Conservation (phyloP, 2,113 vertebrate species). For the Cyanocitta stelleri region DNA sequence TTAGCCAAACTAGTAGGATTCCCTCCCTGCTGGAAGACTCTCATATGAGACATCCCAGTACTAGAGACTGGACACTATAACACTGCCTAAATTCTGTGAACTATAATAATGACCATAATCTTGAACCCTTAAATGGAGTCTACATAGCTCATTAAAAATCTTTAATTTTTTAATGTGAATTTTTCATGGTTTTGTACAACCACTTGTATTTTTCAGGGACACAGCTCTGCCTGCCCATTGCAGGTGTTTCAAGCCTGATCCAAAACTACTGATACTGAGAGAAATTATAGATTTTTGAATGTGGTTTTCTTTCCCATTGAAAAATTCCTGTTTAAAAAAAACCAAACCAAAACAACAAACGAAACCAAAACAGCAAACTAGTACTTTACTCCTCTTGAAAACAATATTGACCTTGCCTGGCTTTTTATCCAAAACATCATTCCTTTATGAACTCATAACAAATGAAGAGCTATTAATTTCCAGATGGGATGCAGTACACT, state of each 20-base stretch:
- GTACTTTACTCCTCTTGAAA: not conserved
- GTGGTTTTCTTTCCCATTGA: not conserved
- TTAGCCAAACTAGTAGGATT: not conserved
- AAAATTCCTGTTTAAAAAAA: not conserved
- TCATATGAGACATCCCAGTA: rapidly evolving
- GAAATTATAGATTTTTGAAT: not conserved
- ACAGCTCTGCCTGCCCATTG: not conserved
- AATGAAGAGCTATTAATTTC: not conserved
- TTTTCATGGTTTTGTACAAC: not conserved
- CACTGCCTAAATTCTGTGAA: not conserved
- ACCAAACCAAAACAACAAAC: too few relatives aligned
- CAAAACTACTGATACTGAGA: not conserved
- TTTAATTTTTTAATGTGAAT: not conserved
- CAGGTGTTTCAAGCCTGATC: not conserved
- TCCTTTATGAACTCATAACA: not conserved
- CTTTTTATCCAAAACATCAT: not conserved
- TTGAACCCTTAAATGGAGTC: not conserved
- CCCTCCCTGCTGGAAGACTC: not conserved
- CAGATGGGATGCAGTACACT: not conserved
- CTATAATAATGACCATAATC: not conserved
- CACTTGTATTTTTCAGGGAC: not conserved
- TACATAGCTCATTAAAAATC: rapidly evolving
- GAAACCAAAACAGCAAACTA: not conserved
- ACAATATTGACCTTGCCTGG: not conserved
- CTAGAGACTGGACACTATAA: not conserved